Percentiles rank a stretch among this genome's conserved stretches.
phyloP scores from a whole-genome alignment of 2,797 vertebrate species.

The Anguilla marmorata region DNA sequence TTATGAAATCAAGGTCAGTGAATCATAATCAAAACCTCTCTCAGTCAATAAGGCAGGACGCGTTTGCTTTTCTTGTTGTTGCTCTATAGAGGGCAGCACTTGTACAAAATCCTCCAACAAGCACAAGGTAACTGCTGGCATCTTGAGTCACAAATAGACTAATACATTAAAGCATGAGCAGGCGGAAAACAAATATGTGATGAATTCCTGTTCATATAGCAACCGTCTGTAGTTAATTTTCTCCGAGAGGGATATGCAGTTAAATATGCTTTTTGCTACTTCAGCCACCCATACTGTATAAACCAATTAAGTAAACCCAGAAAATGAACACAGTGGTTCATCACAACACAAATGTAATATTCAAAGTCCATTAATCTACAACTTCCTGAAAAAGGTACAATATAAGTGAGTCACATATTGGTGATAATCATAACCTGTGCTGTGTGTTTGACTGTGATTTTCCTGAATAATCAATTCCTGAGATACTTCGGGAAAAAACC shows the following conservation, averaged over 20 bases:
- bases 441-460: neutral
- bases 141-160: neutral
- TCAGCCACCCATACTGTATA: no score
- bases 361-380: neutral
- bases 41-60: neutral
- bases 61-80: slow-evolving; percentile 44
- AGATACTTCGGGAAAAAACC: neutral
- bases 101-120: slow-evolving; percentile 52
- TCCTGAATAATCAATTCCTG: neutral
- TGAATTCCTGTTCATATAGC: neutral
- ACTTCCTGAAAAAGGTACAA: neutral
- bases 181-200: neutral
- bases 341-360: neutral
- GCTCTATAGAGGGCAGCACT: slow-evolving; percentile 77
- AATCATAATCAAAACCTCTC: slow-evolving; percentile 10
- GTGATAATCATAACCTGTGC: no score
- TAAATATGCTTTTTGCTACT: no score
- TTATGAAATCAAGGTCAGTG: neutral
- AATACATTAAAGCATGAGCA: neutral
- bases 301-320: neutral
- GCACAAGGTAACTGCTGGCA: neutral
- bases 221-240: neutral
- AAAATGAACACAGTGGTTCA: neutral
- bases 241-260: neutral
- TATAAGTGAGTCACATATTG: neutral